Percentiles rank a stretch among this genome's conserved stretches.
Evolutionary conservation across 2,797 vertebrate genomes (phyloP).

Genomic region (Vipera ursinii): DNA sequence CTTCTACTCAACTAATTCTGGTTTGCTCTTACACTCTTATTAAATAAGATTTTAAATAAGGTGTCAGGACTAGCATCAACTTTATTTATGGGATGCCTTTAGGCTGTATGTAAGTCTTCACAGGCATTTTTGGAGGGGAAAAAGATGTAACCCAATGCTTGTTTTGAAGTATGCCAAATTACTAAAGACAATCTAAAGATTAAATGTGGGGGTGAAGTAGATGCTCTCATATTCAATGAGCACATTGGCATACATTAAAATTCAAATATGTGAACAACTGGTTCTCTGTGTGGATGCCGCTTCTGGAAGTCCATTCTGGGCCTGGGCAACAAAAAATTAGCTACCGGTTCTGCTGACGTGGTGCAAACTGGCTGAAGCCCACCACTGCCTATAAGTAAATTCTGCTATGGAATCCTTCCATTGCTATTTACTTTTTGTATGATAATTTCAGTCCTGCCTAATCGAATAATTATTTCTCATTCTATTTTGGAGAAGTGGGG

Average conservation of each 20-base stretch:
- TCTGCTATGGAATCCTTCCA: not conserved
- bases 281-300: no score
- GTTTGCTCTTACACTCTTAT: not conserved
- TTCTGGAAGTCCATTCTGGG: no score
- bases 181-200: not conserved
- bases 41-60: not conserved
- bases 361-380: no score
- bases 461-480: not conserved
- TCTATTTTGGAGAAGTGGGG: not conserved
- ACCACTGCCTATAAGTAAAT: not conserved
- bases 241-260: no score
- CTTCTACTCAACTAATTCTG: not conserved
- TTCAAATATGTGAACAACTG: no score
- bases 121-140: not conserved
- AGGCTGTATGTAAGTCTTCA: not conserved
- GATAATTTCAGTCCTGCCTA: not conserved
- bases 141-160: not conserved
- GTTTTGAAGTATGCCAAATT: not conserved
- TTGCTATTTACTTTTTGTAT: not conserved
- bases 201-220: not conserved
- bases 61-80: not conserved
- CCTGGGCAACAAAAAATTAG: no score
- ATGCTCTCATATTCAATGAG: not conserved
- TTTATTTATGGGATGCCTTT: not conserved
- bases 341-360: no score